Conservation (phyloP, 2,113 vertebrate species). For the Dipodomys ordii region DNA sequence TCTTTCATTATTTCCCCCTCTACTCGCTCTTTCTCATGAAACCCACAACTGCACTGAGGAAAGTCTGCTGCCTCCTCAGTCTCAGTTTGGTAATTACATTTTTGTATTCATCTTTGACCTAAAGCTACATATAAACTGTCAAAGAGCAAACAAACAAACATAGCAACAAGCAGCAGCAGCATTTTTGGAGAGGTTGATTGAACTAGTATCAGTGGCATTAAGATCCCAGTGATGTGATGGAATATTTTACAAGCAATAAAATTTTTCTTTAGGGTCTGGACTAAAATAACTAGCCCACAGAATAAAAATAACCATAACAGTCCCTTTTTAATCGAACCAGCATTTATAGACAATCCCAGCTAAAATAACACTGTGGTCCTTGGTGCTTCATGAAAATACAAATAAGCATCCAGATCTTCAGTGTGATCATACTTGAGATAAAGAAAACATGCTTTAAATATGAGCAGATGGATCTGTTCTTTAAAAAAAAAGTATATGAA, state of each 20-base stretch:
- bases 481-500: background rate
- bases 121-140: background rate
- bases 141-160: no score
- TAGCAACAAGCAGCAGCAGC: background rate
- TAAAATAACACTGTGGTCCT: constrained; percentile 47
- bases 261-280: background rate
- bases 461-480: constrained; percentile 46
- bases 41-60: background rate
- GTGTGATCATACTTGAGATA: constrained; percentile 70
- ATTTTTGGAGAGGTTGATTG: background rate
- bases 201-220: background rate
- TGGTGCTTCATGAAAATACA: constrained; percentile 64
- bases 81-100: background rate
- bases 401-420: constrained; percentile 41
- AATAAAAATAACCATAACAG: constrained; percentile 61
- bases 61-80: background rate
- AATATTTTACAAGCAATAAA: background rate
- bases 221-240: background rate
- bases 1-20: background rate
- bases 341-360: background rate
- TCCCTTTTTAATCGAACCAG: constrained; percentile 28
- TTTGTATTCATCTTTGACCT: background rate
- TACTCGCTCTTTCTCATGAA: background rate
- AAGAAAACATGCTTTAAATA: constrained; percentile 53
- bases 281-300: constrained; percentile 2